Percentiles rank a stretch among this genome's conserved stretches.
Conservation (phyloP, 2,797 vertebrate species). For the Nannoperca obscura region DNA sequence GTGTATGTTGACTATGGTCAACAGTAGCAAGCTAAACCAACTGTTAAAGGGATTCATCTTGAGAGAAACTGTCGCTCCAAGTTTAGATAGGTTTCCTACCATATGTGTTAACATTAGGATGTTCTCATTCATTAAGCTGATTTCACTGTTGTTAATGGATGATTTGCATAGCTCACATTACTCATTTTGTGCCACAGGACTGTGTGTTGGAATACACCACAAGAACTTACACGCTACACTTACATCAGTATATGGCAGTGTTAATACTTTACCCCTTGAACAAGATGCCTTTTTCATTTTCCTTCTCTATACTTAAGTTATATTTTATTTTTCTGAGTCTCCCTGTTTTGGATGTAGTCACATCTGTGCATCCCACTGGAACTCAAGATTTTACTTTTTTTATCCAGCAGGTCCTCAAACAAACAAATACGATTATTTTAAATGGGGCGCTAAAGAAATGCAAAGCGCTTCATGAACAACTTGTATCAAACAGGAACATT, state of each 20-base stretch:
- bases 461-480: conserved; percentile 42
- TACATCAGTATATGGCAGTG: conserved; percentile 53
- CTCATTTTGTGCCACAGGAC: conserved; percentile 61
- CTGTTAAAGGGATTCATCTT: conserved; percentile 13
- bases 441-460: conserved; percentile 23
- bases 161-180: conserved; percentile 13
- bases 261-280: conserved; percentile 62
- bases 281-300: conserved; percentile 80
- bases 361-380: conserved; percentile 61
- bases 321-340: conserved; percentile 40
- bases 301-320: conserved; percentile 38
- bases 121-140: conserved; percentile 18
- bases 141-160: conserved; percentile 29
- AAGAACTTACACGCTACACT: conserved; percentile 34
- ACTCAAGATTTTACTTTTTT: conserved; percentile 24
- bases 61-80: conserved; percentile 16
- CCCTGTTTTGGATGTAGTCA: conserved; percentile 42
- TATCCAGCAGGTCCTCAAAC: conserved; percentile 49
- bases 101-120: conserved; percentile 27
- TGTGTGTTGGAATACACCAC: conserved; percentile 40
- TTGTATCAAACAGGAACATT: conserved; percentile 44
- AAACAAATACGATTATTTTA: conserved; percentile 33
- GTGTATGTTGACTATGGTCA: conserved; percentile 33
- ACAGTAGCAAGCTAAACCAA: conserved; percentile 13
- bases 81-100: conserved; percentile 16